Evolutionary conservation across 1,140 invertebrate genomes (phyloP).

Genomic region (Eurosta solidaginis): DNA sequence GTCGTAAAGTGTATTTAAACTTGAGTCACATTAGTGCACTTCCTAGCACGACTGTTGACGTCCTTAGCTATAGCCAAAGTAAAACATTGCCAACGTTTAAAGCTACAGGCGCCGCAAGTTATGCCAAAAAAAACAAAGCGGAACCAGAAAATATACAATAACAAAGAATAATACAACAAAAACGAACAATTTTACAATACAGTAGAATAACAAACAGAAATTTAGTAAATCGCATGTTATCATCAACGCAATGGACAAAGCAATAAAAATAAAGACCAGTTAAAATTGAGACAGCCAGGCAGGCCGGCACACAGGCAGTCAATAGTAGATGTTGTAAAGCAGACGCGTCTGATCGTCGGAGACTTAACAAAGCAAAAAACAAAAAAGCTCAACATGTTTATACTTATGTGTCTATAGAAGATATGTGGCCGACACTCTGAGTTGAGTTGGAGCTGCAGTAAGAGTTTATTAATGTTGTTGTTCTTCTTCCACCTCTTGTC

Average conservation of each 20-base stretch:
- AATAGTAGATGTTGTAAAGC: not conserved
- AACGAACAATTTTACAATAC: conserved; percentile 14
- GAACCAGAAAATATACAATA: not conserved
- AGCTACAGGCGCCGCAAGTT: not conserved
- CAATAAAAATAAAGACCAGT: not conserved
- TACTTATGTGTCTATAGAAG: too few species aligned
- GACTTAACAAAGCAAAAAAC: not conserved
- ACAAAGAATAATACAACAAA: not conserved
- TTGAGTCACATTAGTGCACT: too few species aligned
- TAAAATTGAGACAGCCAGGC: not conserved
- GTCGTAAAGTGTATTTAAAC: not conserved
- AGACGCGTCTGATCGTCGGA: not conserved
- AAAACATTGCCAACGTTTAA: not conserved
- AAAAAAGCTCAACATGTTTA: too few species aligned
- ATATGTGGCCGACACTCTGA: too few species aligned
- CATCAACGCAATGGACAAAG: conserved; percentile 3
- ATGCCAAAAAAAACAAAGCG: not conserved
- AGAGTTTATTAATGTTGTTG: not conserved
- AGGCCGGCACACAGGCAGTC: not conserved
- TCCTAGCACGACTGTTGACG: not conserved
- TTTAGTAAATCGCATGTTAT: conserved; percentile 14
- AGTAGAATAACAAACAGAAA: conserved; percentile 28
- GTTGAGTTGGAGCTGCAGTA: too few species aligned
- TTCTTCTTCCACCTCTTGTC: not conserved
- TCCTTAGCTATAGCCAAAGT: not conserved